Percentiles rank a stretch among this genome's conserved stretches.
Conservation (phyloP, 2,797 vertebrate species). For the Sternarchorhynchus goeldii region DNA sequence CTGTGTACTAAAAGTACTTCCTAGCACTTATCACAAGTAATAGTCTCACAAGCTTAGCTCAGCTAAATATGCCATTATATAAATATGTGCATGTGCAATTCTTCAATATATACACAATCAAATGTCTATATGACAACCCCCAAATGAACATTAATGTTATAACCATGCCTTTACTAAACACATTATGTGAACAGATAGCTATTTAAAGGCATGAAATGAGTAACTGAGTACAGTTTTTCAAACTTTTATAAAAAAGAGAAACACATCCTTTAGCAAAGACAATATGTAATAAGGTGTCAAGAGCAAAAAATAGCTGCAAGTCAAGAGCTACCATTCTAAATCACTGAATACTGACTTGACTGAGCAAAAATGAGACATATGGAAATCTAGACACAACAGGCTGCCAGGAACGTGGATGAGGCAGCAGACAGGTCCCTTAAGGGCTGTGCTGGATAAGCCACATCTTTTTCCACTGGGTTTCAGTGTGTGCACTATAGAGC, state of each 20-base stretch:
- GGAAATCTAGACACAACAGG: slow-evolving; percentile 40
- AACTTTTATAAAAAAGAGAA: background rate
- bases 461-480: slow-evolving; percentile 40
- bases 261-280: background rate
- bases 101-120: background rate
- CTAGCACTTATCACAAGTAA: background rate
- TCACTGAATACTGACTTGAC: background rate
- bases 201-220: no score
- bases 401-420: slow-evolving; percentile 45
- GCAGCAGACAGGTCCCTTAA: slow-evolving; percentile 32
- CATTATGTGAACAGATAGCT: no score
- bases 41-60: background rate
- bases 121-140: background rate
- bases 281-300: background rate
- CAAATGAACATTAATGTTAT: background rate
- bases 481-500: slow-evolving; percentile 25
- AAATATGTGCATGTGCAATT: background rate
- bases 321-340: background rate
- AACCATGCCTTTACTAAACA: background rate
- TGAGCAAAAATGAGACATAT: slow-evolving; percentile 33
- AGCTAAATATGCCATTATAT: background rate
- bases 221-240: background rate
- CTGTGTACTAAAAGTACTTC: background rate
- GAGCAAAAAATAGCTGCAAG: background rate
- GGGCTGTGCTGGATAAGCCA: slow-evolving; percentile 39